A percentile compares a stretch with the other conserved stretches of the same genome.
phyloP scores from a whole-genome alignment of 2,113 vertebrate genomes.

The Megalops atlanticus region DNA sequence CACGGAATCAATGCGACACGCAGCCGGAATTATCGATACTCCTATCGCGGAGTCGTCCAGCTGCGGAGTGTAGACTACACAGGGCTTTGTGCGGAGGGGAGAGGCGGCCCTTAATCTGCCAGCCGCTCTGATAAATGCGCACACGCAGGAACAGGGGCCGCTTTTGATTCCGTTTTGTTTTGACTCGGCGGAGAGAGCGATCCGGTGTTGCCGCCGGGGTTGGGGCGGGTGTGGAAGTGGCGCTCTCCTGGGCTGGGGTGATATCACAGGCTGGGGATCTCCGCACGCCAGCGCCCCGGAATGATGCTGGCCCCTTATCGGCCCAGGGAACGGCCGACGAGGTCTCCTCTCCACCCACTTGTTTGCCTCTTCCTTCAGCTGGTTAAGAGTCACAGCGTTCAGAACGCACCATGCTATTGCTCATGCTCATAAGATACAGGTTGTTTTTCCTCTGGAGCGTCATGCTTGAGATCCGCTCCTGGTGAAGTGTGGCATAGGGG shows the following conservation, averaged over 20 bases:
- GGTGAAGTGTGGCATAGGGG: no score
- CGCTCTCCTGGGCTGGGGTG: neutral
- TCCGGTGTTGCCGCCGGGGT: slow-evolving; percentile 40
- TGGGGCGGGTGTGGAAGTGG: no score
- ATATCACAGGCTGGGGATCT: slow-evolving; percentile 20
- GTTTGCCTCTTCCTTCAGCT: no score
- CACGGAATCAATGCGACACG: slow-evolving; percentile 55
- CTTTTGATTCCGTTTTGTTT: slow-evolving; percentile 67
- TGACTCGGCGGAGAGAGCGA: slow-evolving; percentile 66
- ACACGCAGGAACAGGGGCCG: slow-evolving; percentile 25
- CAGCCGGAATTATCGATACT: slow-evolving; percentile 56
- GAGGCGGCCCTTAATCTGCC: slow-evolving; percentile 59
- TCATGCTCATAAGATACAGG: no score
- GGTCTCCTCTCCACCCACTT: no score
- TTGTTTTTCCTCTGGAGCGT: no score
- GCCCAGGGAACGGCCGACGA: neutral
- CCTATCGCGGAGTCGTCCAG: slow-evolving; percentile 42
- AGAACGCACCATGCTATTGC: no score
- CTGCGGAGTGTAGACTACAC: slow-evolving; percentile 63
- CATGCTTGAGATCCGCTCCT: no score
- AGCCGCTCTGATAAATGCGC: slow-evolving; percentile 32
- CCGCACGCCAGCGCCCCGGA: neutral
- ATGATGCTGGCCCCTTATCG: neutral
- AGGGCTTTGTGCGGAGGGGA: slow-evolving; percentile 53
- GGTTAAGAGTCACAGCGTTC: no score